Conservation (phyloP, 2,797 vertebrate species). For the Acanthornis magna region DNA sequence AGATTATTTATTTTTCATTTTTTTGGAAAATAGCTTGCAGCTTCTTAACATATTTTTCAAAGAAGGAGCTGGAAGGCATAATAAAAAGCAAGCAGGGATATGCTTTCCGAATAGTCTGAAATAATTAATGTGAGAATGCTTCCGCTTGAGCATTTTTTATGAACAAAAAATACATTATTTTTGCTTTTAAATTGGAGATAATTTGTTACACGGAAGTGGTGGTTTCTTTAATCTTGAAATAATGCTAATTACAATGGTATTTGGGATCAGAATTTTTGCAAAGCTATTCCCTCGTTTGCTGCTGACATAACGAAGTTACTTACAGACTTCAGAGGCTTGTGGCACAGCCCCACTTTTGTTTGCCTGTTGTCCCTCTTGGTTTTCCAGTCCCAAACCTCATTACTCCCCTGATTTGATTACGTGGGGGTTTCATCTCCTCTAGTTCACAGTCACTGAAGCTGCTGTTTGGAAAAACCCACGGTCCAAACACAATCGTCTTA, state of each 20-base stretch:
- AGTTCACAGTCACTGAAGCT: background rate
- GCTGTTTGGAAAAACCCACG: background rate
- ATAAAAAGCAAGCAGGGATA: slow-evolving; percentile 81
- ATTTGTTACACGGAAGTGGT: slow-evolving; percentile 79
- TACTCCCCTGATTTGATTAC: background rate
- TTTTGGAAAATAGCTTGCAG: slow-evolving; percentile 78
- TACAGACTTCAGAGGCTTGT: slow-evolving; percentile 33
- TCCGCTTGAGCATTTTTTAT: slow-evolving; percentile 77
- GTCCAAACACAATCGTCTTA: background rate
- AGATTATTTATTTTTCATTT: slow-evolving; percentile 80
- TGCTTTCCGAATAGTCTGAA: slow-evolving; percentile 78
- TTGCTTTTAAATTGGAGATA: slow-evolving; percentile 80
- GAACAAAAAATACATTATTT: slow-evolving; percentile 79
- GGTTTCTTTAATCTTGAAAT: slow-evolving; percentile 81
- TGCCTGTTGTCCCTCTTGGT: background rate
- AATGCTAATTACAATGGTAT: slow-evolving; percentile 77
- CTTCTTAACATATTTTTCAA: slow-evolving; percentile 81
- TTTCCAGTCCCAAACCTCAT: slow-evolving; percentile 36
- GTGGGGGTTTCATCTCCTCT: slow-evolving; percentile 12
- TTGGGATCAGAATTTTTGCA: slow-evolving; percentile 70
- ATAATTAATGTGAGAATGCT: slow-evolving; percentile 83
- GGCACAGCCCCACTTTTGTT: slow-evolving; percentile 3
- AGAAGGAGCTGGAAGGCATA: slow-evolving; percentile 80
- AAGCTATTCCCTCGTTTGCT: slow-evolving; percentile 65
- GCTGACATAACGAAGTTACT: slow-evolving; percentile 62